phyloP scores from a whole-genome alignment of 2,113 vertebrate species.

The Nothocercus nigrocapillus region DNA sequence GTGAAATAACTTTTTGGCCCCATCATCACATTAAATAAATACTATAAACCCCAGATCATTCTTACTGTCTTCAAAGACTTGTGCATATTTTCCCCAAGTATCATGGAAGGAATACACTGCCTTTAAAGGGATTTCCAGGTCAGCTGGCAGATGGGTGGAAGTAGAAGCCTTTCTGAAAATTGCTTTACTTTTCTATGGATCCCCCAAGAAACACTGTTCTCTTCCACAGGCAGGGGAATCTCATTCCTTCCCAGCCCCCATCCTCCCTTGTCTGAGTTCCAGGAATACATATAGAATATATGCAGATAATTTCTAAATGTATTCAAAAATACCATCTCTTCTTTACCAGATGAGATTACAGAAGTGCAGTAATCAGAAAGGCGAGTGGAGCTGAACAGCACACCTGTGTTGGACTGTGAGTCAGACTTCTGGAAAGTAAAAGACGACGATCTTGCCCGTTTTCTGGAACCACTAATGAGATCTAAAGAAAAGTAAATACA shows the following conservation, averaged over 20 bases:
- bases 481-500: constrained; percentile 62
- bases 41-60: neutral
- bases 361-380: neutral
- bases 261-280: neutral
- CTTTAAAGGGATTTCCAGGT: neutral
- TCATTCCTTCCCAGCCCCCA: neutral
- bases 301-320: neutral
- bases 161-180: neutral
- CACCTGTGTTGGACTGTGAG: constrained; percentile 57
- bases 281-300: neutral
- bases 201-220: neutral
- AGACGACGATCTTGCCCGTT: constrained; percentile 76
- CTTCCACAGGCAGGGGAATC: neutral
- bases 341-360: neutral
- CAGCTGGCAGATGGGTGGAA: neutral
- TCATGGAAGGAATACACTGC: neutral
- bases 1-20: neutral
- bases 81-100: neutral
- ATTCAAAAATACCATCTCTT: neutral
- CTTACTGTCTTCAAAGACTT: neutral
- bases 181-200: neutral
- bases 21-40: neutral
- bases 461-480: constrained; percentile 67
- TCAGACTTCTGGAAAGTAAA: constrained; percentile 69
- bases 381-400: neutral